These are phyloP conservation scores for Tachycineta bicolor DNA, from an alignment of 2,113 vertebrate genomes.

Conservation along the genomic window DNA sequence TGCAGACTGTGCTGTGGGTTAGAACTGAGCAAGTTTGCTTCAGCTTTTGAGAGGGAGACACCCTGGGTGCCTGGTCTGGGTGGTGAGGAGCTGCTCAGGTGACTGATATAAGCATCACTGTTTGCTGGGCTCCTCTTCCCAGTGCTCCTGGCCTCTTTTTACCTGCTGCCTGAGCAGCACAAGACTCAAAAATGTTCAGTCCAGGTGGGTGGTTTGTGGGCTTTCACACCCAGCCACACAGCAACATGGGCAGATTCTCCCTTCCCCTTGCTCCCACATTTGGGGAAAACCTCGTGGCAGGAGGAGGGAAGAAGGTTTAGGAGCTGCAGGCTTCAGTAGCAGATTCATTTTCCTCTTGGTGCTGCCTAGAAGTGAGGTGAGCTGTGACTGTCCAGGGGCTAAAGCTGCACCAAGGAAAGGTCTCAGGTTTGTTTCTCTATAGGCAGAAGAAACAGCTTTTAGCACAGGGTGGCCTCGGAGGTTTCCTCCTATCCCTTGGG, in stretches of 20 bases:
- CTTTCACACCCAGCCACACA: background rate
- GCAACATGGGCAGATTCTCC: background rate
- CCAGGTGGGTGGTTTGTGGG: background rate
- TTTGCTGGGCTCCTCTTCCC: background rate
- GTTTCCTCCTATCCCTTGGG: background rate
- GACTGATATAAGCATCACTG: accelerated
- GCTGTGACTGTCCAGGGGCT: background rate
- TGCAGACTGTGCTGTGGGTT: background rate
- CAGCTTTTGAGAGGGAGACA: background rate
- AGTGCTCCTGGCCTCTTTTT: background rate
- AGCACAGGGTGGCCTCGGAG: accelerated
- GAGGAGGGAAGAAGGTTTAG: background rate
- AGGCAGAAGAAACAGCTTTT: background rate
- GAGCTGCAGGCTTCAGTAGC: background rate
- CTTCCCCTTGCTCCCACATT: background rate
- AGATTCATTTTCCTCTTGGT: background rate
- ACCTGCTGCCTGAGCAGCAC: background rate
- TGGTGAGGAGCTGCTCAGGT: background rate
- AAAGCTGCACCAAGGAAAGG: background rate
- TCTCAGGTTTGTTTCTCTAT: background rate
- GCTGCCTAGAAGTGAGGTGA: background rate
- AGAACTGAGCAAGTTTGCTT: background rate
- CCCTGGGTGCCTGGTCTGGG: background rate
- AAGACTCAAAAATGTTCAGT: background rate
- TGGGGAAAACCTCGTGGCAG: background rate